Evolutionary conservation across 2,888 invertebrate genomes (phyloP).

Genomic region (Dasypolia templi): DNA sequence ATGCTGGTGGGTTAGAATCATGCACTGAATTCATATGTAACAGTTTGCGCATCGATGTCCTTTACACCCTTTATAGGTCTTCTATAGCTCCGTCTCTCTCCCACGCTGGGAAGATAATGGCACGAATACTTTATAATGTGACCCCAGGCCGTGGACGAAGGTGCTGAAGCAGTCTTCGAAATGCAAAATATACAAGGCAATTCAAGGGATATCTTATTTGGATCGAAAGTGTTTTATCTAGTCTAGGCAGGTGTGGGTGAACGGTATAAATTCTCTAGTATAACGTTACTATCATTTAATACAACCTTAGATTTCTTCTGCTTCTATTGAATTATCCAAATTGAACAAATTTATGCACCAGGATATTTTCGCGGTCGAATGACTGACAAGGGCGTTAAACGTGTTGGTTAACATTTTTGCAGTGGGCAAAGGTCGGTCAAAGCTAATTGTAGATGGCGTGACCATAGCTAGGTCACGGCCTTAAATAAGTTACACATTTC

Average conservation of each 20-base stretch:
- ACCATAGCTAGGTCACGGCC: too few species aligned
- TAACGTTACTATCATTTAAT: not conserved
- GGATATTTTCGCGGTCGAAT: too few species aligned
- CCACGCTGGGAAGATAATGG: not conserved
- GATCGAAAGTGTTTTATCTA: not conserved
- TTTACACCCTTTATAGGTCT: not conserved
- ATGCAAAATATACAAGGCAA: not conserved
- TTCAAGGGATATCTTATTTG: not conserved
- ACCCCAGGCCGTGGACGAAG: not conserved
- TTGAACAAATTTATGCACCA: not conserved
- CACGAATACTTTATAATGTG: conserved; percentile 13
- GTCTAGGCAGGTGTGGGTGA: not conserved
- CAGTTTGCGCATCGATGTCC: too few species aligned
- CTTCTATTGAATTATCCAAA: not conserved
- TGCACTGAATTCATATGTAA: not conserved
- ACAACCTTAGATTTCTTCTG: not conserved
- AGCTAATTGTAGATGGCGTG: too few species aligned
- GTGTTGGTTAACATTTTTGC: not conserved
- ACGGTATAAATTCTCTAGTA: conserved; percentile 5
- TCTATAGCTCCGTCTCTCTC: not conserved
- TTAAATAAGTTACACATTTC: too few species aligned
- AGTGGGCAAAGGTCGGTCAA: not conserved
- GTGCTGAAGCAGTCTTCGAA: not conserved
- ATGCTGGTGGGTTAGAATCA: not conserved
- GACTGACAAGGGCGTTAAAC: not conserved